Conservation (phyloP, 2,797 vertebrate genomes). For the Peromyscus melanophrys region DNA sequence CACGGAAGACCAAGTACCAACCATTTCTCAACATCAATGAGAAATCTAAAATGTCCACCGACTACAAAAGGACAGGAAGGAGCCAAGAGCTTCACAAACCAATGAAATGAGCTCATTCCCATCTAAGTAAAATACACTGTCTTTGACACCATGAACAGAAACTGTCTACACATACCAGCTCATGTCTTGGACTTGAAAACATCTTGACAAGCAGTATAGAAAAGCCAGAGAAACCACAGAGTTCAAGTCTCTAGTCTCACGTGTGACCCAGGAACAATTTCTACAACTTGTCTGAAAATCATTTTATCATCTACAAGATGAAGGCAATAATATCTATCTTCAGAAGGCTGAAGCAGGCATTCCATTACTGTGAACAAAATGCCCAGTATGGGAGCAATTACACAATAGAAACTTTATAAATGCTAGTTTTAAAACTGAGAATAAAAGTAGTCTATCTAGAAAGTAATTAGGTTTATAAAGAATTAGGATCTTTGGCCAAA, state of each 20-base stretch:
- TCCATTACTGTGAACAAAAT: conserved; percentile 14
- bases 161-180: background rate
- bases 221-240: background rate
- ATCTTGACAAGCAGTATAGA: background rate
- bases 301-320: conserved; percentile 35
- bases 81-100: background rate
- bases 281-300: conserved; percentile 26
- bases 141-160: background rate
- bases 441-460: conserved; percentile 35
- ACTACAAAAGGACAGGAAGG: background rate
- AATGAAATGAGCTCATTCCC: background rate
- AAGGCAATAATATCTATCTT: background rate
- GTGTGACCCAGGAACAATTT: conserved; percentile 1
- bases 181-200: background rate
- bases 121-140: background rate
- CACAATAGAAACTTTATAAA: background rate
- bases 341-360: background rate
- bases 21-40: conserved; percentile 9
- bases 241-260: conserved; percentile 7
- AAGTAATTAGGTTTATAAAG: background rate
- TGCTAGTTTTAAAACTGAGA: conserved; percentile 6
- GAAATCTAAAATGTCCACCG: conserved; percentile 27
- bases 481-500: conserved; percentile 61
- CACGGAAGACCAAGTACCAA: background rate
- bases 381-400: background rate